phyloP scores from a whole-genome alignment of 1,140 invertebrate species.

The Brachionus koreanus region DNA sequence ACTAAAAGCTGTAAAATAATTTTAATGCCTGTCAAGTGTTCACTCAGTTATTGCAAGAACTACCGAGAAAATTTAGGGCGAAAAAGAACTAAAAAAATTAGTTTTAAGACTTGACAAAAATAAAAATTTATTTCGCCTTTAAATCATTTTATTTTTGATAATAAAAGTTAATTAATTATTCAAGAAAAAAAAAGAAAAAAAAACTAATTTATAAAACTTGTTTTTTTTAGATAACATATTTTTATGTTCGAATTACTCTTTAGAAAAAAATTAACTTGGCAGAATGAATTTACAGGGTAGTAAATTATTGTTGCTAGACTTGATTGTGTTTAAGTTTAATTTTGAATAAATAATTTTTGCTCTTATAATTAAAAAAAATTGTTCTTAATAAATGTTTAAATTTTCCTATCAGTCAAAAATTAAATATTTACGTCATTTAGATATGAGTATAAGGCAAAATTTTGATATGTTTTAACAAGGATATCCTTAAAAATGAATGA shows the following conservation, averaged over 20 bases:
- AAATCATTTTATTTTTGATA: neutral
- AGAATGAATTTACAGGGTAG: neutral
- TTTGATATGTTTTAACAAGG: neutral
- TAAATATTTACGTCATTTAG: neutral
- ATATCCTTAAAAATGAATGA: neutral
- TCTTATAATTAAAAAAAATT: neutral
- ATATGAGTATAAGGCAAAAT: neutral
- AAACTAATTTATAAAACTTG: neutral
- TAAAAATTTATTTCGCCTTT: neutral
- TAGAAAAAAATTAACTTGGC: neutral
- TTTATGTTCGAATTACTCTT: neutral
- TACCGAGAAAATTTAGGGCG: neutral
- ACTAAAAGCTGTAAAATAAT: neutral
- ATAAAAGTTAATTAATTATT: neutral
- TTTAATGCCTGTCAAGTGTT: neutral
- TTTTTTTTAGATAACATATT: neutral
- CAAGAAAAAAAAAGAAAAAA: neutral
- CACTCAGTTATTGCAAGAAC: neutral
- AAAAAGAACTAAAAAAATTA: neutral
- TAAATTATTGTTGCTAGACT: neutral
- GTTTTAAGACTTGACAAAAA: neutral
- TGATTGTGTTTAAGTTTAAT: neutral
- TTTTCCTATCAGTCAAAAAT: neutral
- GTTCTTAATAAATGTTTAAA: neutral
- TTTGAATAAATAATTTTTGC: neutral